Base-by-base conservation (phyloP, 2,797 vertebrate species). In the Chelidonichthys spinosus region DNA sequence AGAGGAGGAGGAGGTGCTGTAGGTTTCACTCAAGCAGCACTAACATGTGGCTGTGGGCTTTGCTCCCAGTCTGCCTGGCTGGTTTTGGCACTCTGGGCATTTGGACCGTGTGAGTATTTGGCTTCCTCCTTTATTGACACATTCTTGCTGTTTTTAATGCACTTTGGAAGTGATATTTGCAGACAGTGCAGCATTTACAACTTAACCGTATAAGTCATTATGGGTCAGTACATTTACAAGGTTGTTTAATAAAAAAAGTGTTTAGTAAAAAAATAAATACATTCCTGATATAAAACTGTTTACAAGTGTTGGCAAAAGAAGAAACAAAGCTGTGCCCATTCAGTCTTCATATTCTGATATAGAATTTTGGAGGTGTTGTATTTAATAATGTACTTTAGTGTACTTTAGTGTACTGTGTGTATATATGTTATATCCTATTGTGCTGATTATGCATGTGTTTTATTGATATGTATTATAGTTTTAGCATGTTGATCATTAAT, bases 81-180 rank as follows among this genome's bases (percentile, higher is more conserved):
- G 43, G 91, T 40, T 90, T 90, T 55, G 93, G 93, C 36, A 85
- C 71, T 1, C 55, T 69, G 33, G 93, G 94, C 2, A 85, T 94
- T 33, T 94, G 94, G 94, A 69, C 85, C 11, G 93, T 95, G 94
- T 95, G 84, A 93, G 94, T 93, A 77, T 46, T 49, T 0, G 3
- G 2, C 46, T 5, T 39, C 11, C 14, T 60, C 7, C 5, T 37
- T 35, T 9, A 42, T 39, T 47, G 5, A 25, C 9, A 35, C 32
- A 5, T 11, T 52, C 18, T 7, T 25, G 17, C 4, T 64, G 18
- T 17, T 54, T 39, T 14, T n/a, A 47, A 8, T 14, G 47, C 17
- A 17, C 4, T 36, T 52, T 46, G 14, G 7, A 46, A 18, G 5
- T 17, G 7, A 2, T 60, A 11, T 36, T 17, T 25, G 25, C 25